These are phyloP conservation scores for Gasterosteus aculeatus DNA, from an alignment of 2,113 vertebrate species.

Conservation along the genomic window DNA sequence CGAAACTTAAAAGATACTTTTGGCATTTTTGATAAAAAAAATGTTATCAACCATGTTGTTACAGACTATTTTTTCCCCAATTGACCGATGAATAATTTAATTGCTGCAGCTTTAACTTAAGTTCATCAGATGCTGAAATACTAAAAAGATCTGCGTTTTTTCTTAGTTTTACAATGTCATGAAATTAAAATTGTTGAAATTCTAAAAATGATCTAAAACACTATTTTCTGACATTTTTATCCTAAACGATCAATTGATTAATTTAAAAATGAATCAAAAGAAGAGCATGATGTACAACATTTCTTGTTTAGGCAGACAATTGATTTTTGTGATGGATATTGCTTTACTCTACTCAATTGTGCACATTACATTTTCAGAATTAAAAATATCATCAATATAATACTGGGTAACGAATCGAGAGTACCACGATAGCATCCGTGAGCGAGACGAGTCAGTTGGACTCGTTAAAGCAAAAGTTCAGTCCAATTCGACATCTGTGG, in stretches of 20 bases:
- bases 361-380: not conserved
- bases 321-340: not conserved
- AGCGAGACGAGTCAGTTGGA: slow-evolving; percentile 9
- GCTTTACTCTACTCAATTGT: not conserved
- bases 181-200: no score
- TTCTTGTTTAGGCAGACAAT: not conserved
- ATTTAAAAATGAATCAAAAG: not conserved
- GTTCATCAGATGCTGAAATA: not conserved
- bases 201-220: not conserved
- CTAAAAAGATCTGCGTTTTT: no score
- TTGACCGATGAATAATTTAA: not conserved
- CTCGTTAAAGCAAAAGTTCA: slow-evolving; percentile 19
- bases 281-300: not conserved
- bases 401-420: not conserved
- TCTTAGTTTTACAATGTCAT: no score
- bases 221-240: not conserved
- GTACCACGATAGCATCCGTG: not conserved
- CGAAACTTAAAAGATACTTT: not conserved
- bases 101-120: not conserved
- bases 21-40: not conserved
- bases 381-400: not conserved
- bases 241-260: not conserved
- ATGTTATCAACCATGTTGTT: not conserved
- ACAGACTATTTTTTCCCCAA: not conserved
- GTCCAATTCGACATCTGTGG: slow-evolving; percentile 50